These are phyloP conservation scores for Amblyjoppa proteus DNA, from an alignment of 2,888 invertebrate species.

Conservation along the genomic window DNA sequence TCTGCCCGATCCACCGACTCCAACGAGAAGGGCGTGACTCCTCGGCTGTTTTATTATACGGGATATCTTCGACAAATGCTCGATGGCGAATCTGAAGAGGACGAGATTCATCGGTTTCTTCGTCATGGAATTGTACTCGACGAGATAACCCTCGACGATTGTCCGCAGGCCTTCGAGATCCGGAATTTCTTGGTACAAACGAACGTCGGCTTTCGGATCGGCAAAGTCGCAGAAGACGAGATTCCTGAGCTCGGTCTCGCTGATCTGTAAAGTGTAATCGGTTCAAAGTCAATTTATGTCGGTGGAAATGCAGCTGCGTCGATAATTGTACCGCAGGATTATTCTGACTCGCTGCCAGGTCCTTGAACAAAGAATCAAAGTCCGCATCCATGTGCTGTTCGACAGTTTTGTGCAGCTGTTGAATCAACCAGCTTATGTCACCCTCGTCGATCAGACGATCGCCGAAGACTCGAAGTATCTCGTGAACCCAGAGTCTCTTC, in stretches of 20 bases:
- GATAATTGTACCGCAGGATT: slow-evolving; percentile 67
- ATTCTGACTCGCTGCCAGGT: slow-evolving; percentile 86
- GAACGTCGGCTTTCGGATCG: slow-evolving; percentile 95
- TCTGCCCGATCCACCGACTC: slow-evolving; percentile 97
- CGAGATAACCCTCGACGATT: slow-evolving; percentile 95
- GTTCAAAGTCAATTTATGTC: neutral
- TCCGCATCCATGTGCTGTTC: slow-evolving; percentile 88
- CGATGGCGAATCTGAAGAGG: slow-evolving; percentile 96
- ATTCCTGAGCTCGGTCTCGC: slow-evolving; percentile 93
- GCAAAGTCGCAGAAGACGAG: slow-evolving; percentile 98
- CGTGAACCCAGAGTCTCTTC: slow-evolving; percentile 97
- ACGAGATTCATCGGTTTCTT: slow-evolving; percentile 99
- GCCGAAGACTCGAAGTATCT: slow-evolving; percentile 95
- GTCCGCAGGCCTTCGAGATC: slow-evolving; percentile 92
- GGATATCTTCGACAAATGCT: slow-evolving; percentile 96
- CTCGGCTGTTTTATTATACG: slow-evolving; percentile 96
- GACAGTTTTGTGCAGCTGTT: slow-evolving; percentile 89
- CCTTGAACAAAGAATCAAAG: slow-evolving; percentile 90
- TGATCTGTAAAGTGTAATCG: slow-evolving; percentile 86
- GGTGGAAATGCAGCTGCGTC: neutral
- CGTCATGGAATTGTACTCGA: slow-evolving; percentile 97
- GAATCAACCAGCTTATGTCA: slow-evolving; percentile 93
- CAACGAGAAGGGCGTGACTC: slow-evolving; percentile 95
- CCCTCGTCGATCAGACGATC: slow-evolving; percentile 95
- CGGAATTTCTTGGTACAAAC: slow-evolving; percentile 94